Evolutionary conservation across 1,140 invertebrate species (phyloP).

Genomic region (Euwallacea similis): DNA sequence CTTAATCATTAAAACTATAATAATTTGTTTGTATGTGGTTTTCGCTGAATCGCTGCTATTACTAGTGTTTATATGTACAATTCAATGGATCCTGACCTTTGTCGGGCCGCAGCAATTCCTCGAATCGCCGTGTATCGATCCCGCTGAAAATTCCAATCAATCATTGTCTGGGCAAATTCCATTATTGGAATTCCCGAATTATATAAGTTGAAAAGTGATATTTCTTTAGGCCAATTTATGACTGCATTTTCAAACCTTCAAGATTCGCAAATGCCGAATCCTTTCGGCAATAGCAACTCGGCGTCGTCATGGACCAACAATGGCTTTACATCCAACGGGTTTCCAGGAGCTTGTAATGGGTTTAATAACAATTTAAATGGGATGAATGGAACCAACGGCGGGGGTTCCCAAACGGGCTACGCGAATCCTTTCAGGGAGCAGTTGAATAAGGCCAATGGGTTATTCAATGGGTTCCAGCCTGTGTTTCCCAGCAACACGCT

Average conservation of each 20-base stretch:
- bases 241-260: slow-evolving; percentile 42
- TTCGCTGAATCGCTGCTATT: background rate
- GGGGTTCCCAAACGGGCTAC: slow-evolving; percentile 20
- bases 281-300: slow-evolving; percentile 19
- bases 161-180: background rate
- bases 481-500: slow-evolving; percentile 37
- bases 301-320: slow-evolving; percentile 23
- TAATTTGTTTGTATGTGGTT: background rate
- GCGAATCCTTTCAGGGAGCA: slow-evolving; percentile 45
- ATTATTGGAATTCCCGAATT: background rate
- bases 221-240: slow-evolving; percentile 50
- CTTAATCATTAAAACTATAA: background rate
- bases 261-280: slow-evolving; percentile 39
- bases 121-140: background rate
- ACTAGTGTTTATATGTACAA: background rate
- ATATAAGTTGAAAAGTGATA: background rate
- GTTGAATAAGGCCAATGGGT: slow-evolving; percentile 42
- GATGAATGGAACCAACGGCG: slow-evolving; percentile 12
- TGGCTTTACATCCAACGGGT: slow-evolving; percentile 26
- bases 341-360: slow-evolving; percentile 10
- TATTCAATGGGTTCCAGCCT: slow-evolving; percentile 44
- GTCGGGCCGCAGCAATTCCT: background rate
- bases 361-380: slow-evolving; percentile 25
- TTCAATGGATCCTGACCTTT: background rate
- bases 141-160: background rate